Conservation (phyloP, 2,113 vertebrate genomes). For the Garra rufa region DNA sequence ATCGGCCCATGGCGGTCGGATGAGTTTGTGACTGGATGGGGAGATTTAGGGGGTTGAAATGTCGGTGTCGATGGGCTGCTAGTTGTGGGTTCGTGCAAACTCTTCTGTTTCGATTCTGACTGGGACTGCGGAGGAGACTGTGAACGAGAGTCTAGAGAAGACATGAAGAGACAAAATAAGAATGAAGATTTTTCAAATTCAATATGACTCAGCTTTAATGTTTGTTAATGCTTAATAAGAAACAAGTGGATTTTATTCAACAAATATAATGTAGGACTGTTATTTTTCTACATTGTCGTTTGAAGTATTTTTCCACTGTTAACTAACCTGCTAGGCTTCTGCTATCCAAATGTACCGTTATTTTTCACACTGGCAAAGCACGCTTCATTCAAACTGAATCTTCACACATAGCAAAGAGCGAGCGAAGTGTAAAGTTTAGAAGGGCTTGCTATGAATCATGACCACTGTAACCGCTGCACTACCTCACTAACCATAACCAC, state of each 20-base stretch:
- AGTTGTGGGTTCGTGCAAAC: background rate
- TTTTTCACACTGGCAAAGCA: background rate
- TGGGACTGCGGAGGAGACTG: background rate
- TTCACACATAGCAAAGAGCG: background rate
- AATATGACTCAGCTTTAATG: no score
- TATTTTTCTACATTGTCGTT: background rate
- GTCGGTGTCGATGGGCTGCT: background rate
- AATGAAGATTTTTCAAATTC: no score
- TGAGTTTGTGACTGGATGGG: background rate
- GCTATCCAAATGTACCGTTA: background rate
- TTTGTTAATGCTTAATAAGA: no score
- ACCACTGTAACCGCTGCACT: background rate
- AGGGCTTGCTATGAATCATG: background rate
- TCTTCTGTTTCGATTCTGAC: slow-evolving; percentile 17
- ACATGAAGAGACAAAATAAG: background rate
- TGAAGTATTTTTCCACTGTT: background rate
- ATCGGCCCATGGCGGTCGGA: slow-evolving; percentile 60
- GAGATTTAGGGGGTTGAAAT: slow-evolving; percentile 35
- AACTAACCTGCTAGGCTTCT: background rate
- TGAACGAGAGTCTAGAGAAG: background rate
- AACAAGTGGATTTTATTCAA: no score
- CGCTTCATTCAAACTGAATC: background rate
- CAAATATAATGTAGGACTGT: no score
- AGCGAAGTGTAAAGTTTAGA: background rate
- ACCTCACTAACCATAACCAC: background rate